These are phyloP conservation scores for Lindbergichthys nudifrons DNA, from an alignment of 2,797 vertebrate genomes.

Conservation along the genomic window DNA sequence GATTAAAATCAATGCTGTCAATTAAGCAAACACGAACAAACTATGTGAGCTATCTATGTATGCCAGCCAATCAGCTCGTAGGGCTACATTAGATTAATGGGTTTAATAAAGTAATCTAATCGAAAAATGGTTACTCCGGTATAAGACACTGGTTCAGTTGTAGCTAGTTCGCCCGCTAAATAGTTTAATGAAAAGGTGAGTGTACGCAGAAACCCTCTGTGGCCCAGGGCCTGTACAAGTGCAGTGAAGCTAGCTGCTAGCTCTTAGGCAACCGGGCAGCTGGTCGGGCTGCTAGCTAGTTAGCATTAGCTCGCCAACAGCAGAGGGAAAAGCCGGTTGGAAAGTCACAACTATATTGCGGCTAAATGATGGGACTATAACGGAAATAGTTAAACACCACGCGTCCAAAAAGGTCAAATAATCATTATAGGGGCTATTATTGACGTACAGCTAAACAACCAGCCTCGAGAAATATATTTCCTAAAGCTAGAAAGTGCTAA, in stretches of 20 bases:
- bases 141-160: not conserved
- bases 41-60: slow-evolving; percentile 47
- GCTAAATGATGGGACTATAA: not conserved
- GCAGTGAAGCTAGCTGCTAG: slow-evolving; percentile 60
- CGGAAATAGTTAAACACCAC: not conserved
- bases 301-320: slow-evolving; percentile 74
- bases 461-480: slow-evolving; percentile 59
- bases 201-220: slow-evolving; percentile 48
- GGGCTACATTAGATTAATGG: slow-evolving; percentile 6
- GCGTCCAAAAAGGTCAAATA: not conserved
- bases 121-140: not conserved
- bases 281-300: slow-evolving; percentile 48
- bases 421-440: accelerated
- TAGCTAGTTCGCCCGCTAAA: slow-evolving; percentile 18
- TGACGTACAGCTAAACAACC: not conserved
- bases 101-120: not conserved
- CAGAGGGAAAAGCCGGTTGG: slow-evolving; percentile 78
- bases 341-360: slow-evolving; percentile 71
- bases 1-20: slow-evolving; percentile 74
- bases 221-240: slow-evolving; percentile 69
- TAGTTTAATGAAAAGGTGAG: slow-evolving; percentile 45
- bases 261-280: slow-evolving; percentile 44
- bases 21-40: slow-evolving; percentile 67
- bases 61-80: slow-evolving; percentile 37
- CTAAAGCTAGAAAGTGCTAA: slow-evolving; percentile 76